Conservation (phyloP, 1,140 invertebrate species). For the Potamilus streckersoni region DNA sequence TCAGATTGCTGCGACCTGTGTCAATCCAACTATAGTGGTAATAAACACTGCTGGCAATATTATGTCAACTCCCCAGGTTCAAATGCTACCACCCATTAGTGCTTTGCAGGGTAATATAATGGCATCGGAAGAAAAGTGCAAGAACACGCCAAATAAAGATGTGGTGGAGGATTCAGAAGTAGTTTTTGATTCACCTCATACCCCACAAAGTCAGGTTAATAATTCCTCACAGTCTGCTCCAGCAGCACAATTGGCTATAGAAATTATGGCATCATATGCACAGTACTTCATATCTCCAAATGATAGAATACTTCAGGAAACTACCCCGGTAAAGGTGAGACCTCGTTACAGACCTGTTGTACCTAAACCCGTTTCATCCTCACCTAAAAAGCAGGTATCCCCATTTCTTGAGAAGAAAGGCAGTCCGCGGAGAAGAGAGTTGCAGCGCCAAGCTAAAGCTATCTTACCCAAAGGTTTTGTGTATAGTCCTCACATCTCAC, state of each 20-base stretch:
- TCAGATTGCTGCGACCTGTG: conserved; percentile 15
- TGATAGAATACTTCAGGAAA: conserved; percentile 25
- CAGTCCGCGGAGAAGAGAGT: conserved; percentile 47
- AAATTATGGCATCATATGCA: conserved; percentile 40
- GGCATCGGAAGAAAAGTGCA: no score
- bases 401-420: conserved; percentile 29
- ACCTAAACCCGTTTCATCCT: conserved; percentile 32
- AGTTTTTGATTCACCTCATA: no score
- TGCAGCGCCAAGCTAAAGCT: conserved; percentile 48
- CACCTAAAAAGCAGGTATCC: conserved; percentile 11
- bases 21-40: conserved; percentile 28
- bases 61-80: background rate
- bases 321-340: conserved; percentile 37
- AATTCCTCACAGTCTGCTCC: background rate
- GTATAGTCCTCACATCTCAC: conserved; percentile 49
- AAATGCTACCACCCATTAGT: no score
- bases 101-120: no score
- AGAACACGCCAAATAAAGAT: no score
- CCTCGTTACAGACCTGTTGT: conserved; percentile 25
- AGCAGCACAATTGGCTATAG: conserved; percentile 28
- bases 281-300: conserved; percentile 33
- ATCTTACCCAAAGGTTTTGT: conserved; percentile 59
- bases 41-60: conserved; percentile 13
- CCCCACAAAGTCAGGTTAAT: no score
- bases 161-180: no score